Evolutionary conservation across 2,888 invertebrate species (phyloP).

Genomic region (Zaprionus obscuricornis): DNA sequence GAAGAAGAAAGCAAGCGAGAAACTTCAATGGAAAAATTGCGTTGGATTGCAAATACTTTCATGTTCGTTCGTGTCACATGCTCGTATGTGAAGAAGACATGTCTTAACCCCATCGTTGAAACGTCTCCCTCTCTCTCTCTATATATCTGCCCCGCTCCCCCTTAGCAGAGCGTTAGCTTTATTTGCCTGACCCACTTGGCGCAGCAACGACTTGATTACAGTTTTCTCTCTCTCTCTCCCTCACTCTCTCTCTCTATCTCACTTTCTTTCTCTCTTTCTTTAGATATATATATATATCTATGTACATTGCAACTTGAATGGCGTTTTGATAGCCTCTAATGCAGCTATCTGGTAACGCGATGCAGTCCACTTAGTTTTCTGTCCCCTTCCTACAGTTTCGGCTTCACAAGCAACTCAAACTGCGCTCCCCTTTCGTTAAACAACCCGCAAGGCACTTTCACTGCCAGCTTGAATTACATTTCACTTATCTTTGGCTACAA

Average conservation of each 20-base stretch:
- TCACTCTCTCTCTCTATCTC: no score
- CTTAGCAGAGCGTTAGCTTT: slow-evolving; percentile 21
- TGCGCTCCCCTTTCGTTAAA: slow-evolving; percentile 12
- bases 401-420: neutral
- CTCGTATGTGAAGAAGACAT: slow-evolving; percentile 23
- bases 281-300: slow-evolving; percentile 31
- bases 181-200: slow-evolving; percentile 71
- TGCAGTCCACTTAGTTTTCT: slow-evolving; percentile 70
- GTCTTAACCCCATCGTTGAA: neutral
- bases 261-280: no score
- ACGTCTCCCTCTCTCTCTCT: neutral
- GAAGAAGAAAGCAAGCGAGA: neutral
- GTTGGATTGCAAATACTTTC: slow-evolving; percentile 57
- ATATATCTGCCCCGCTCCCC: neutral
- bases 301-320: slow-evolving; percentile 59
- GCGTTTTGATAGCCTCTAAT: slow-evolving; percentile 73
- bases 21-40: slow-evolving; percentile 46
- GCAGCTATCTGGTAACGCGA: slow-evolving; percentile 70
- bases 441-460: slow-evolving; percentile 57
- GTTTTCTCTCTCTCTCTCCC: slow-evolving; percentile 26
- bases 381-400: neutral
- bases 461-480: slow-evolving; percentile 56
- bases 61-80: slow-evolving; percentile 46
- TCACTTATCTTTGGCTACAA: slow-evolving; percentile 55
- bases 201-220: slow-evolving; percentile 66